Conservation (phyloP, 2,113 vertebrate genomes). For the Capreolus pygargus region DNA sequence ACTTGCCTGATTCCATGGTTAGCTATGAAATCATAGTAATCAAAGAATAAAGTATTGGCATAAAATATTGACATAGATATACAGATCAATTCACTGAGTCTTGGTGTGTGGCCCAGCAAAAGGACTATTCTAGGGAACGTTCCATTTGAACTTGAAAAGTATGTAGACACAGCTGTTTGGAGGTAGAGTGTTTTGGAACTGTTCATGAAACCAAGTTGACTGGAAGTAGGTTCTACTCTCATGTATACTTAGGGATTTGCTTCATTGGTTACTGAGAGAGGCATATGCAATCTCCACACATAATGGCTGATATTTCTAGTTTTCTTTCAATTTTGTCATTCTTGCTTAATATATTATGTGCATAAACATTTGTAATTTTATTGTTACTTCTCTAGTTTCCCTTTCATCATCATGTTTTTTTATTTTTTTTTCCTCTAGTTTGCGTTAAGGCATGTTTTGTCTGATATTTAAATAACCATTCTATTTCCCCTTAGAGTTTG, state of each 20-base stretch:
- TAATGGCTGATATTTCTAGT: background rate
- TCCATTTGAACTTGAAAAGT: background rate
- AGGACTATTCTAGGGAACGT: background rate
- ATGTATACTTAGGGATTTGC: background rate
- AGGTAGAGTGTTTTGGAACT: rapidly evolving
- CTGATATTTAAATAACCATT: background rate
- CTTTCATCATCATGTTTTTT: background rate
- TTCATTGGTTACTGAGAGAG: background rate
- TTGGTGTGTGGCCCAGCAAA: background rate
- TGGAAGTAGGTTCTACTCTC: background rate
- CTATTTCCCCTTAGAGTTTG: background rate
- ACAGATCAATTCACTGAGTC: background rate
- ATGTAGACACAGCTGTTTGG: background rate
- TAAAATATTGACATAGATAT: background rate
- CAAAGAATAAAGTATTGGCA: background rate
- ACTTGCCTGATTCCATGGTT: background rate
- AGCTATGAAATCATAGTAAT: background rate
- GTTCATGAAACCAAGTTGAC: background rate
- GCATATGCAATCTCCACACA: too few species aligned
- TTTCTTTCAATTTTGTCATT: background rate
- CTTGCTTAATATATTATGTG: background rate
- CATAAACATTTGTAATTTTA: background rate
- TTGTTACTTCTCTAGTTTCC: background rate
- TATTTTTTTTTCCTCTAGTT: background rate
- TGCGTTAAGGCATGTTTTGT: background rate